Conservation (phyloP, 1,140 invertebrate genomes). For the Asbolus verrucosus region DNA sequence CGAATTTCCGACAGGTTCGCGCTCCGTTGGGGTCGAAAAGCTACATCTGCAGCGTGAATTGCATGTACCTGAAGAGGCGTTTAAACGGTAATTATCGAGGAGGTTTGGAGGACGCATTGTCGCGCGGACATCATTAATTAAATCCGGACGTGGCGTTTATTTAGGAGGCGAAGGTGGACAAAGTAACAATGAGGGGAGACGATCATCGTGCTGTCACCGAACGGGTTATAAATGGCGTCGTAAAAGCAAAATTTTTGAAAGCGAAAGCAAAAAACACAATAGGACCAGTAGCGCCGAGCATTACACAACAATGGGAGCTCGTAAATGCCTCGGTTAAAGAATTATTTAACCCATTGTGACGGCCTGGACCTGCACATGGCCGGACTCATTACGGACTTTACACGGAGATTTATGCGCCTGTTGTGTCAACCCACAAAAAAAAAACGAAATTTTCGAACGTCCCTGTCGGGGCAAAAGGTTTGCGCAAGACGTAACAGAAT, state of each 20-base stretch:
- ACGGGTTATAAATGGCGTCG: slow-evolving; percentile 46
- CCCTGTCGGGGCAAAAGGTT: slow-evolving; percentile 3
- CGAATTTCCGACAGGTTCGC: too few species aligned
- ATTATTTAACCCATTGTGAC: slow-evolving; percentile 50
- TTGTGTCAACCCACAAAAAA: slow-evolving; percentile 19
- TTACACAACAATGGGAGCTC: slow-evolving; percentile 38
- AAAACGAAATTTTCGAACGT: not conserved
- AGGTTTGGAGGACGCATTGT: slow-evolving; percentile 13
- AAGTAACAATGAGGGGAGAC: slow-evolving; percentile 19
- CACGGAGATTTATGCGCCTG: slow-evolving; percentile 44
- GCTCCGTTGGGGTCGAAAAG: slow-evolving; percentile 23
- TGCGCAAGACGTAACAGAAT: slow-evolving; percentile 32
- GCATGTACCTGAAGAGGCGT: slow-evolving; percentile 17
- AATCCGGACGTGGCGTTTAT: slow-evolving; percentile 7
- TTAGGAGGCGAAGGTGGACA: not conserved
- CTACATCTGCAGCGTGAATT: slow-evolving; percentile 14
- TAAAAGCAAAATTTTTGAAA: slow-evolving; percentile 44
- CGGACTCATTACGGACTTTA: slow-evolving; percentile 44
- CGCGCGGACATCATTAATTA: slow-evolving; percentile 20
- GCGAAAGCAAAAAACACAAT: slow-evolving; percentile 38
- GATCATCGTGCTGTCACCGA: slow-evolving; percentile 47
- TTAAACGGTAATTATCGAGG: slow-evolving; percentile 34
- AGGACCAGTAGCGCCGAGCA: slow-evolving; percentile 44
- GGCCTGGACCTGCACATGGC: slow-evolving; percentile 42
- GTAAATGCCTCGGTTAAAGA: slow-evolving; percentile 47